A percentile compares a stretch with the other conserved stretches of the same genome.
Conservation (phyloP, 1,140 invertebrate species). For the Aphis craccivora region DNA sequence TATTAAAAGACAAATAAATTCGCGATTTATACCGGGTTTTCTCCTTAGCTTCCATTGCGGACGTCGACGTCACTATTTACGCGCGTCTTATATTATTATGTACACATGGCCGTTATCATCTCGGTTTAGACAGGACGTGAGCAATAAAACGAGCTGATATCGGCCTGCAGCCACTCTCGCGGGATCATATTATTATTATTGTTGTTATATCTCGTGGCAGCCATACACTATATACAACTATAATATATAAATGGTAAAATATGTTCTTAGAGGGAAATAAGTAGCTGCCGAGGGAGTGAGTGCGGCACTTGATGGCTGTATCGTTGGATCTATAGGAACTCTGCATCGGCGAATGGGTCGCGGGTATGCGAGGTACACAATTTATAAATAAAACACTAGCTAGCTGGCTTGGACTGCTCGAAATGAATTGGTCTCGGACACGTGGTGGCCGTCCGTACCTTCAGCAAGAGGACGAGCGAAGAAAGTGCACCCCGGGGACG, state of each 20-base stretch:
- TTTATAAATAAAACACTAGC: not conserved
- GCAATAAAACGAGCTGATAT: not conserved
- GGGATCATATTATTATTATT: constrained; percentile 10
- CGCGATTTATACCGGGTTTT: not conserved
- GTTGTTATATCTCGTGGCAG: not conserved
- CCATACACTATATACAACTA: not conserved
- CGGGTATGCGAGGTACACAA: not conserved
- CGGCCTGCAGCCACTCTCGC: not conserved
- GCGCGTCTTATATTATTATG: not conserved
- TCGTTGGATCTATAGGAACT: not conserved
- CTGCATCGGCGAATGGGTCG: too few species aligned
- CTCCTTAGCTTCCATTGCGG: not conserved
- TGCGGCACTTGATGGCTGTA: not conserved
- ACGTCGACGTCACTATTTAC: not conserved
- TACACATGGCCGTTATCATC: not conserved
- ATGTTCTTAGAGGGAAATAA: not conserved
- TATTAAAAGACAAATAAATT: not conserved
- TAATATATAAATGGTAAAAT: not conserved
- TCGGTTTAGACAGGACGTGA: not conserved
- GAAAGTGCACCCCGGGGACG: constrained; percentile 56
- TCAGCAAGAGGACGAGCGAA: not conserved
- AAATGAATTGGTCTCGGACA: constrained; percentile 52
- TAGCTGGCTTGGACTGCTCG: not conserved
- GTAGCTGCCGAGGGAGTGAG: not conserved
- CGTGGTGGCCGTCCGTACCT: not conserved